These are phyloP conservation scores for Cottoperca gobio DNA, from an alignment of 2,797 vertebrate species.

Conservation along the genomic window DNA sequence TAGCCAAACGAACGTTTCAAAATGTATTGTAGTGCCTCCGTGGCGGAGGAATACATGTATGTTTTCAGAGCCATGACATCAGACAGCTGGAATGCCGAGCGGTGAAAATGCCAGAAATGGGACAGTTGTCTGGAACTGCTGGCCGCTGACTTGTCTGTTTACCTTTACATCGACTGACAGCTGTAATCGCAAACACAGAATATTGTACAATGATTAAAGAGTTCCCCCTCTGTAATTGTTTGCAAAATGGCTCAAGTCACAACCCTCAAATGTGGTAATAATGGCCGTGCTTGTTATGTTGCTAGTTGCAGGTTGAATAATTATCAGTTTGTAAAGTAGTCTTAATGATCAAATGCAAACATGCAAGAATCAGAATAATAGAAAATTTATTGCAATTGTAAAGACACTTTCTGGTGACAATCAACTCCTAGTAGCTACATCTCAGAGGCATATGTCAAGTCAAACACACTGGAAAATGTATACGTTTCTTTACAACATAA, in stretches of 20 bases:
- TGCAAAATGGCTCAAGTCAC: not conserved
- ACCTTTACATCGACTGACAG: slow-evolving; percentile 54
- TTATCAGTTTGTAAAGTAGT: not conserved
- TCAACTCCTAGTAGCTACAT: slow-evolving; percentile 34
- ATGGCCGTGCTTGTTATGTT: not conserved
- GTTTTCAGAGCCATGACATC: slow-evolving; percentile 89
- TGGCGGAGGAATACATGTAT: slow-evolving; percentile 75
- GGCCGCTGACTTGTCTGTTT: slow-evolving; percentile 64
- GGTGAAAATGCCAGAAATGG: slow-evolving; percentile 86
- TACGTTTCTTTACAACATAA: slow-evolving; percentile 9
- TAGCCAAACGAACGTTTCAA: not conserved
- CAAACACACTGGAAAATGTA: slow-evolving; percentile 27
- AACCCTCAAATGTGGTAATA: slow-evolving; percentile 2
- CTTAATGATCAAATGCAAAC: slow-evolving; percentile 4
- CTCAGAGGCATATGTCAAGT: slow-evolving; percentile 28
- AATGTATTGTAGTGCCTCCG: slow-evolving; percentile 56
- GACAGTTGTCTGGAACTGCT: slow-evolving; percentile 76
- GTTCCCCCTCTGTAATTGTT: not conserved
- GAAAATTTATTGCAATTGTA: slow-evolving; percentile 61
- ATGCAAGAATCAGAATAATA: slow-evolving; percentile 14
- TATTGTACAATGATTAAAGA: slow-evolving; percentile 14
- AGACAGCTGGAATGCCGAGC: slow-evolving; percentile 93
- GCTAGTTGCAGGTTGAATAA: not conserved
- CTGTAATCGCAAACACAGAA: slow-evolving; percentile 25
- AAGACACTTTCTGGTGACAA: slow-evolving; percentile 68